These are phyloP conservation scores for Ephialtes manifestator DNA, from an alignment of 2,888 invertebrate species.

Conservation along the genomic window DNA sequence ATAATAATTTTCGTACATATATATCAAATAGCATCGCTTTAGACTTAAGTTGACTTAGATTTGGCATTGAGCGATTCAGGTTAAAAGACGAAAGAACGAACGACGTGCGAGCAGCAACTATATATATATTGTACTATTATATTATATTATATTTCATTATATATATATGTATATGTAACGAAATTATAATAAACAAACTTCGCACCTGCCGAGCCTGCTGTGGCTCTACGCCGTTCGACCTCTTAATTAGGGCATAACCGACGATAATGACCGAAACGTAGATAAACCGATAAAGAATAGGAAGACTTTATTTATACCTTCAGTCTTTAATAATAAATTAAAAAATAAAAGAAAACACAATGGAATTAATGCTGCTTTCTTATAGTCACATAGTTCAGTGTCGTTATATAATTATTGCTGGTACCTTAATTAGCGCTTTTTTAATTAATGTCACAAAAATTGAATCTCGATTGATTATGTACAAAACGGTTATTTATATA, in stretches of 20 bases:
- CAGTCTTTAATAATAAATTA: conserved; percentile 75
- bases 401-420: conserved; percentile 12
- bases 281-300: conserved; percentile 36
- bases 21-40: conserved; percentile 32
- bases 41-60: conserved; percentile 42
- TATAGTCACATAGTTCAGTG: background rate
- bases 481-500: conserved; percentile 15
- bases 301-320: conserved; percentile 76
- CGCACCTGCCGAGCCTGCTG: conserved; percentile 53
- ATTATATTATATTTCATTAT: conserved; percentile 31
- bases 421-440: conserved; percentile 28
- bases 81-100: conserved; percentile 43
- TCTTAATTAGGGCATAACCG: conserved; percentile 46
- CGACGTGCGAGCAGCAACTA: conserved; percentile 44
- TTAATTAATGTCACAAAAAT: background rate
- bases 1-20: conserved; percentile 48
- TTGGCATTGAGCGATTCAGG: conserved; percentile 11
- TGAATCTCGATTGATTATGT: conserved; percentile 33
- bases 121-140: conserved; percentile 47
- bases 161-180: conserved; percentile 27
- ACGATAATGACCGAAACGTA: conserved; percentile 35
- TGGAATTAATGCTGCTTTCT: background rate
- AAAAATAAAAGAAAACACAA: conserved; percentile 41
- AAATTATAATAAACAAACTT: conserved; percentile 48
- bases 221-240: conserved; percentile 58